Conservation (phyloP, 2,113 vertebrate species). For the Numida meleagris region DNA sequence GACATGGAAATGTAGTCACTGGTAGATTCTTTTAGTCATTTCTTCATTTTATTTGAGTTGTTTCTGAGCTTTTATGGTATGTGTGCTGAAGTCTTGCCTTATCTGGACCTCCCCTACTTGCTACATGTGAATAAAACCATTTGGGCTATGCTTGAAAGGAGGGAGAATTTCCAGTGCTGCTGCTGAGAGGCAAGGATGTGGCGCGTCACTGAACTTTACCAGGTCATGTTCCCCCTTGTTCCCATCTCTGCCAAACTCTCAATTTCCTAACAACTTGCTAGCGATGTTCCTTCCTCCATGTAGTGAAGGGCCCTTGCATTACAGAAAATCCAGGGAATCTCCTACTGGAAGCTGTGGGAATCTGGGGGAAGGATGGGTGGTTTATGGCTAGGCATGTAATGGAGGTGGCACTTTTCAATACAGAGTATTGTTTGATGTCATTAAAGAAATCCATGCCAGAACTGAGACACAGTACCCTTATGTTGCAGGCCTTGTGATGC, state of each 20-base stretch:
- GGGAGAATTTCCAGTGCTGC: not conserved
- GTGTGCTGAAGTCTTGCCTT: not conserved
- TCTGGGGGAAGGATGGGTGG: rapidly evolving
- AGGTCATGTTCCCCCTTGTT: not conserved
- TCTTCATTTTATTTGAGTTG: not conserved
- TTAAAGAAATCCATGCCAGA: not conserved
- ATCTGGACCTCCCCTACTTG: not conserved
- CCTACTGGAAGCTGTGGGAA: not conserved
- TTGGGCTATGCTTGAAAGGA: not conserved
- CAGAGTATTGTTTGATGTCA: not conserved
- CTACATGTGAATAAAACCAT: conserved; percentile 12
- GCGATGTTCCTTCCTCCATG: not conserved
- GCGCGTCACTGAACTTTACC: not conserved
- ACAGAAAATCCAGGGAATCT: not conserved
- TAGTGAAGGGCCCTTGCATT: not conserved
- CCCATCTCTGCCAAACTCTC: not conserved
- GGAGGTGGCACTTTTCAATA: not conserved
- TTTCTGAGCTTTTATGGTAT: not conserved
- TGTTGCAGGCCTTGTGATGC: not conserved
- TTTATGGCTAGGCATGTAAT: not conserved
- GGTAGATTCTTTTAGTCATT: conserved; percentile 5
- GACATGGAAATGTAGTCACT: not conserved
- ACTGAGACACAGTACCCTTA: not conserved
- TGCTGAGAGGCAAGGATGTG: not conserved
- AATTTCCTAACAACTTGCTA: not conserved